Evolutionary conservation across 2,797 vertebrate genomes (phyloP).

Genomic region (Morus bassanus): DNA sequence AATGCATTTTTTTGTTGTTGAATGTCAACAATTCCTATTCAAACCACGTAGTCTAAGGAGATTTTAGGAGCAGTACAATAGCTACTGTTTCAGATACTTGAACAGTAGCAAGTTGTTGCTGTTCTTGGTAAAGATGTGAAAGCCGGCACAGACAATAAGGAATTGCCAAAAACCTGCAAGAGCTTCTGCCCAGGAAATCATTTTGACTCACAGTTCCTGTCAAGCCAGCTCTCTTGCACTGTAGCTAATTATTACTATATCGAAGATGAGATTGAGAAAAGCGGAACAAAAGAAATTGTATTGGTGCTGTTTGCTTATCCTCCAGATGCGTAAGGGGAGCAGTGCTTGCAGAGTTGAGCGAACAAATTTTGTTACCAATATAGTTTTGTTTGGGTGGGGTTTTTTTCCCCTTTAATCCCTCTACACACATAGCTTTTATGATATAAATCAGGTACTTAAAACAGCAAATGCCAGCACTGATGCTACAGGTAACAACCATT

Average conservation of each 20-base stretch:
- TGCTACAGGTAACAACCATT: not conserved
- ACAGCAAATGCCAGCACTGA: not conserved
- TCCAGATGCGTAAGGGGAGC: not conserved
- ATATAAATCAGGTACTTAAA: not conserved
- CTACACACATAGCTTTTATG: not conserved
- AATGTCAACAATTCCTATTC: not conserved
- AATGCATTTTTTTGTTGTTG: not conserved
- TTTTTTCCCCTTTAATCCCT: not conserved
- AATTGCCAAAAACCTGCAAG: not conserved
- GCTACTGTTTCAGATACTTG: not conserved
- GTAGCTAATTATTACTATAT: not conserved
- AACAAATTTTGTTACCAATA: not conserved
- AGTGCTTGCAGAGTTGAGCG: not conserved
- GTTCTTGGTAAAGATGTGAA: not conserved
- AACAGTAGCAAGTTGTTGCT: not conserved
- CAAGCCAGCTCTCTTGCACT: not conserved
- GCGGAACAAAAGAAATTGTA: not conserved
- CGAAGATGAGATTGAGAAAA: not conserved
- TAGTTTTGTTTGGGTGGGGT: accelerated
- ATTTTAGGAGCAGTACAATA: not conserved
- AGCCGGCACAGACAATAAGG: not conserved
- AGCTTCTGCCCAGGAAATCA: not conserved
- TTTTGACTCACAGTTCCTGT: not conserved
- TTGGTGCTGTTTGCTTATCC: not conserved
- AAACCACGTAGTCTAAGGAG: not conserved